These are phyloP conservation scores for Chydorus sphaericus DNA, from an alignment of 2,888 invertebrate genomes.

Conservation along the genomic window DNA sequence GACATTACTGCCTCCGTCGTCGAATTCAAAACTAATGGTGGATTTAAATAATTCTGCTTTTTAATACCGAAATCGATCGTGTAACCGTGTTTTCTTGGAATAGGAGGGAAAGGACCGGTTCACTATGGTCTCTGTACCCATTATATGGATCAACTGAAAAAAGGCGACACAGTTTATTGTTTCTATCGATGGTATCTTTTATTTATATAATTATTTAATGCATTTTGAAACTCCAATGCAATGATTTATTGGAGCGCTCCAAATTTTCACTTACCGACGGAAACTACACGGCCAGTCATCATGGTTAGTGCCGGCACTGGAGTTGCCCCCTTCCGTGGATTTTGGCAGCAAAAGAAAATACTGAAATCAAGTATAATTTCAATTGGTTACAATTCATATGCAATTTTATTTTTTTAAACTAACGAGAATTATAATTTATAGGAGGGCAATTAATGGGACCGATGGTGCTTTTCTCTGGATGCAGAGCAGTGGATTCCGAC, in stretches of 20 bases:
- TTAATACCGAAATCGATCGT: no score
- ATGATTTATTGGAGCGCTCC: constrained; percentile 45
- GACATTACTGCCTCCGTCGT: constrained; percentile 89
- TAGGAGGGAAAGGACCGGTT: constrained; percentile 64
- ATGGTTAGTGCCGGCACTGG: constrained; percentile 86
- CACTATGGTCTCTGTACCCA: constrained; percentile 91
- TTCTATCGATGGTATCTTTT: constrained; percentile 63
- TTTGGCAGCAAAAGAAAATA: constrained; percentile 60
- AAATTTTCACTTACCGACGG: constrained; percentile 68
- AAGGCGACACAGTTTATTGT: constrained; percentile 38
- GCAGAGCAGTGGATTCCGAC: constrained; percentile 62
- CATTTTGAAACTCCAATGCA: neutral
- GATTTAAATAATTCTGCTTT: no score
- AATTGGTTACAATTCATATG: neutral
- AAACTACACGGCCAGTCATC: constrained; percentile 59
- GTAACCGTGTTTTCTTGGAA: no score
- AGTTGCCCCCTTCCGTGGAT: constrained; percentile 84
- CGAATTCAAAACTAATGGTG: constrained; percentile 67
- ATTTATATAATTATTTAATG: neutral
- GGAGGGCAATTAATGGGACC: constrained; percentile 29
- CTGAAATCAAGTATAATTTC: constrained; percentile 5
- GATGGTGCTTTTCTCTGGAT: constrained; percentile 80
- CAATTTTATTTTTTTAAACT: neutral
- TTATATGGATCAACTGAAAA: constrained; percentile 60
- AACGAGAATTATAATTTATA: neutral